A percentile compares a stretch with the other conserved stretches of the same genome.
Conservation (phyloP, 2,888 invertebrate species). For the Drosophila merina region DNA sequence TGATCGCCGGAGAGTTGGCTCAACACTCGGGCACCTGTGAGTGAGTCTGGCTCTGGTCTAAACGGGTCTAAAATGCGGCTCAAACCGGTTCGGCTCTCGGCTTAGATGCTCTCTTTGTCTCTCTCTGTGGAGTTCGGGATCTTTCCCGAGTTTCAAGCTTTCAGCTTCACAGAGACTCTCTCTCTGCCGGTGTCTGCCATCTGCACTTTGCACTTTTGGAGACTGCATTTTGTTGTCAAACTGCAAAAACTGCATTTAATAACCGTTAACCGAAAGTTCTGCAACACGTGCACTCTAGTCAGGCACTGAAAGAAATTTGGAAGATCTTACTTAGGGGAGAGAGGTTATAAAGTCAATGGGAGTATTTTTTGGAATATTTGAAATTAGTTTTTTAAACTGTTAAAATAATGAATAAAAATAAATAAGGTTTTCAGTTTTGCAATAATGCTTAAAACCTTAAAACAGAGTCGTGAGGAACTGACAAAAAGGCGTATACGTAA, state of each 20-base stretch:
- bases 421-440: too few relatives aligned
- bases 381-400: too few relatives aligned
- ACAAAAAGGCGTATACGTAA: not conserved
- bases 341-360: too few relatives aligned
- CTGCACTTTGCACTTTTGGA: conserved; percentile 74
- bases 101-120: not conserved
- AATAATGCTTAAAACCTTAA: too few relatives aligned
- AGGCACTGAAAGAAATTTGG: not conserved
- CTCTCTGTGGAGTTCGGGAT: conserved; percentile 1
- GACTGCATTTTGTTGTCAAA: conserved; percentile 63
- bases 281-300: conserved; percentile 66
- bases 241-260: conserved; percentile 76
- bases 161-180: not conserved
- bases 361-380: too few relatives aligned
- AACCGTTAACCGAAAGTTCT: conserved; percentile 76
- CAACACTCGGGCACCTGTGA: conserved; percentile 60
- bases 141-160: conserved; percentile 6
- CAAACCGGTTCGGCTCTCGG: conserved; percentile 40
- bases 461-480: too few relatives aligned
- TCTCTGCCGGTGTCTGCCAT: conserved; percentile 34
- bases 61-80: conserved; percentile 48
- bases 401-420: too few relatives aligned
- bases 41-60: conserved; percentile 38
- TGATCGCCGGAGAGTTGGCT: conserved; percentile 47
- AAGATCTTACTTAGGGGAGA: too few relatives aligned